Evolutionary conservation across 2,113 vertebrate species (phyloP).

Genomic region (Pituophis catenifer): DNA sequence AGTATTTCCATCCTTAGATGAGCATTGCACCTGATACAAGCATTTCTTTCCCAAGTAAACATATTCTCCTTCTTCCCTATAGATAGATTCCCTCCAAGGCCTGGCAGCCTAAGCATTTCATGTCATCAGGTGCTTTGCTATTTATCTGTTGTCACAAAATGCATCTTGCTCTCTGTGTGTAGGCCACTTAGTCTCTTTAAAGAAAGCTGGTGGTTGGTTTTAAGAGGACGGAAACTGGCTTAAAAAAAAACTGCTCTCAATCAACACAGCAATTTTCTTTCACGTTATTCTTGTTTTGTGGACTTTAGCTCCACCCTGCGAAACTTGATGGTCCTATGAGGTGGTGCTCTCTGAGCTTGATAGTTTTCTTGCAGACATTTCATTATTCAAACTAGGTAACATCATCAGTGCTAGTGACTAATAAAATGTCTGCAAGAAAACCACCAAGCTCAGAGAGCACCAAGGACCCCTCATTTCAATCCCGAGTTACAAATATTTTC

Average conservation of each 20-base stretch:
- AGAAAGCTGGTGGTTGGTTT: slow-evolving; percentile 35
- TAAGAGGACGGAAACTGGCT: slow-evolving; percentile 26
- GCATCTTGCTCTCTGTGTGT: slow-evolving; percentile 43
- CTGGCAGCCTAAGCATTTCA: slow-evolving; percentile 44
- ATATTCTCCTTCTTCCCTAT: slow-evolving; percentile 41
- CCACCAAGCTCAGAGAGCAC: background rate
- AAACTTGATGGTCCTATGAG: background rate
- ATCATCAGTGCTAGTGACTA: background rate
- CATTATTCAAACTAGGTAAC: background rate
- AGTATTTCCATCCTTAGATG: slow-evolving; percentile 73
- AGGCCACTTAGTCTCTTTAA: slow-evolving; percentile 35
- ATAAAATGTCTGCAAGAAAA: background rate
- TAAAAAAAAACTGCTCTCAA: slow-evolving; percentile 23
- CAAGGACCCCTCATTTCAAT: background rate
- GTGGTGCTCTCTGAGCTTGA: background rate
- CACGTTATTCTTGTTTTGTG: background rate
- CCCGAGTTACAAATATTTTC: background rate
- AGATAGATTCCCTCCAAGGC: slow-evolving; percentile 33
- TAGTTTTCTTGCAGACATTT: background rate
- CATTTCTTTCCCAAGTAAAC: slow-evolving; percentile 58
- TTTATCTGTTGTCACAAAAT: slow-evolving; percentile 58
- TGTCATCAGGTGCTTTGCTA: slow-evolving; percentile 43
- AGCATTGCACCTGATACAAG: slow-evolving; percentile 66
- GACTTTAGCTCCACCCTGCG: background rate
- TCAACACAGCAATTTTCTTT: slow-evolving; percentile 24